A percentile compares a stretch with the other conserved stretches of the same genome.
Evolutionary conservation across 2,797 vertebrate genomes (phyloP).

Genomic region (Lates japonicus): DNA sequence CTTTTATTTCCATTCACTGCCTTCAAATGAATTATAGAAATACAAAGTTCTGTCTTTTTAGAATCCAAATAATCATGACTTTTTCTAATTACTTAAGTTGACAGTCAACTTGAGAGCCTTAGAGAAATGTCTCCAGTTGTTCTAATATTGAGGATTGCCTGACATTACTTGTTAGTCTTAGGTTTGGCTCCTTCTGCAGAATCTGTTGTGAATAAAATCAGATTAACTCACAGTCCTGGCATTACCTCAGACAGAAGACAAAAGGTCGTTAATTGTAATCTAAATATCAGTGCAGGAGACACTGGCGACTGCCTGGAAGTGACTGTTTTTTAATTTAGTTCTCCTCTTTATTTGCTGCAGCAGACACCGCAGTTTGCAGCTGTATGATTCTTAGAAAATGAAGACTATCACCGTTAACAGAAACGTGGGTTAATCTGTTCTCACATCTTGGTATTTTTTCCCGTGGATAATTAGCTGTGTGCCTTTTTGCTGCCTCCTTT

Average conservation of each 20-base stretch:
- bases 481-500: constrained; percentile 59
- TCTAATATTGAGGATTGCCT: background rate
- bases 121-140: background rate
- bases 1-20: constrained; percentile 15
- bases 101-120: background rate
- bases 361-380: constrained; percentile 18
- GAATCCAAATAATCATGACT: background rate
- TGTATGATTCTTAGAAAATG: constrained; percentile 46
- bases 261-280: constrained; percentile 51
- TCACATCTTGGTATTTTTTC: constrained; percentile 28
- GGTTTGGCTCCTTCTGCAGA: background rate
- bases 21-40: background rate
- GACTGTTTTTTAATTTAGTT: constrained; percentile 23
- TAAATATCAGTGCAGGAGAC: constrained; percentile 35
- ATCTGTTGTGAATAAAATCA: background rate
- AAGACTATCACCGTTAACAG: constrained; percentile 40
- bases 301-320: background rate
- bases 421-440: constrained; percentile 66
- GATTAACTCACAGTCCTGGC: constrained; percentile 21
- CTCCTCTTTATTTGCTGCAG: constrained; percentile 29
- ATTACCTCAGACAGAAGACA: constrained; percentile 30
- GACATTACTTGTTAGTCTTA: background rate
- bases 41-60: background rate
- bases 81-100: background rate
- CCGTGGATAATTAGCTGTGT: constrained; percentile 67